Percentiles rank a stretch among this genome's conserved stretches.
These are phyloP conservation scores for Acrocyrtus sp. DNA, from an alignment of 2,888 invertebrate species.

Conservation along the genomic window DNA sequence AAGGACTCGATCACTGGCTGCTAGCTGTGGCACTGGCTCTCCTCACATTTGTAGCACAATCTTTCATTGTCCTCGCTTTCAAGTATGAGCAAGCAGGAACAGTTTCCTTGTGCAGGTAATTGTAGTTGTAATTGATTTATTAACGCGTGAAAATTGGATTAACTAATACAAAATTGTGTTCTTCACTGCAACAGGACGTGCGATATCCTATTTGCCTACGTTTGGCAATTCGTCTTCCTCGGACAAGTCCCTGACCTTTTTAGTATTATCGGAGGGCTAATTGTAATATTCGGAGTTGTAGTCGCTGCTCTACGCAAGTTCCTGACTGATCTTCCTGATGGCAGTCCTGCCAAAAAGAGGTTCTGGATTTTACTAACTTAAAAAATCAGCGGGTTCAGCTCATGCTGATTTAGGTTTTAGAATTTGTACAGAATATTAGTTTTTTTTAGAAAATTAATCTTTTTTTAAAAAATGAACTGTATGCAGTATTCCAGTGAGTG, in stretches of 20 bases:
- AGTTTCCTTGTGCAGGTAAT: conserved; percentile 87
- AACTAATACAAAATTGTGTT: neutral
- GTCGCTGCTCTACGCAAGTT: conserved; percentile 54
- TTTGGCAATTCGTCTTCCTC: conserved; percentile 60
- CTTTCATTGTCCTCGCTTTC: conserved; percentile 85
- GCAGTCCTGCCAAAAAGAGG: conserved; percentile 21
- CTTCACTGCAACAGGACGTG: too few relatives aligned
- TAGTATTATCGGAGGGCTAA: conserved; percentile 55
- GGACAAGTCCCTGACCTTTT: conserved; percentile 47
- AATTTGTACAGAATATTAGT: too few relatives aligned
- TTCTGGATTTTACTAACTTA: conserved; percentile 38
- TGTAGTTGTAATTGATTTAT: neutral
- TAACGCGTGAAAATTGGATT: neutral
- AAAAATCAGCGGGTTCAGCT: too few relatives aligned
- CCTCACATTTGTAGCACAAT: conserved; percentile 89
- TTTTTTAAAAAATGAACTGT: too few relatives aligned
- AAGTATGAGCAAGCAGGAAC: conserved; percentile 93
- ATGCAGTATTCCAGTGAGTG: too few relatives aligned
- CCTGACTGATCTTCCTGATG: conserved; percentile 42
- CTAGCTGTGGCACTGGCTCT: conserved; percentile 71
- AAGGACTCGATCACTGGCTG: conserved; percentile 44
- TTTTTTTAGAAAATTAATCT: too few relatives aligned
- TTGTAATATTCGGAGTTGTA: conserved; percentile 52
- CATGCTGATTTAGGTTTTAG: too few relatives aligned
- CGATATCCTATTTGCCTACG: conserved; percentile 55